Conservation (phyloP, 1,140 invertebrate genomes). For the Probaryconus sp. region DNA sequence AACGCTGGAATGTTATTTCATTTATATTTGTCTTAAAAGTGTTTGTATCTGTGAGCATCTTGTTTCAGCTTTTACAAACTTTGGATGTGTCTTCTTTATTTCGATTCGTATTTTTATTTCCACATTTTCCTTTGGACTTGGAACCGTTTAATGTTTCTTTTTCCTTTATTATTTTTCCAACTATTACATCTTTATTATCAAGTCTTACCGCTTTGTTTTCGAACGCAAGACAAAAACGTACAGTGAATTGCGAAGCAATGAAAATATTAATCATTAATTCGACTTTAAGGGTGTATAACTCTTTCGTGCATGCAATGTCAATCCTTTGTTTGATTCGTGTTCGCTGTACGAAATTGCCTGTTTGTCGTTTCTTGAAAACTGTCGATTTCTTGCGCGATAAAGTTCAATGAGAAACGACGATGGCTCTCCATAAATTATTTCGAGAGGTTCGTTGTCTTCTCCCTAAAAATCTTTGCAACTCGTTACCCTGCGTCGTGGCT, state of each 20-base stretch:
- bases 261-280: slow-evolving; percentile 33
- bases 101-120: slow-evolving; percentile 19
- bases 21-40: slow-evolving; percentile 29
- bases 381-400: slow-evolving; percentile 28
- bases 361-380: slow-evolving; percentile 22
- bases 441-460: slow-evolving; percentile 27
- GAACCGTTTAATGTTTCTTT: slow-evolving; percentile 7
- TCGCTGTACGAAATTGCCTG: slow-evolving; percentile 25
- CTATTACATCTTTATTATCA: slow-evolving; percentile 5
- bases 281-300: background rate
- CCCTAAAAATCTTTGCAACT: slow-evolving; percentile 28
- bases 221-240: slow-evolving; percentile 13
- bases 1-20: slow-evolving; percentile 32
- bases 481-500: slow-evolving; percentile 28
- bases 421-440: slow-evolving; percentile 43
- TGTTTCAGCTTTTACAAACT: slow-evolving; percentile 36
- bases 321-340: slow-evolving; percentile 27
- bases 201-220: slow-evolving; percentile 21
- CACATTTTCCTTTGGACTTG: slow-evolving; percentile 16
- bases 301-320: slow-evolving; percentile 6
- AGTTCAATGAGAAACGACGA: slow-evolving; percentile 46
- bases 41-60: slow-evolving; percentile 34
- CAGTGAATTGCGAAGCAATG: slow-evolving; percentile 39
- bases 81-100: slow-evolving; percentile 21
- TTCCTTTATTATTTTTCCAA: background rate